These are phyloP conservation scores for Drosophila prosaltans DNA, from an alignment of 1,140 invertebrate genomes.

Conservation along the genomic window DNA sequence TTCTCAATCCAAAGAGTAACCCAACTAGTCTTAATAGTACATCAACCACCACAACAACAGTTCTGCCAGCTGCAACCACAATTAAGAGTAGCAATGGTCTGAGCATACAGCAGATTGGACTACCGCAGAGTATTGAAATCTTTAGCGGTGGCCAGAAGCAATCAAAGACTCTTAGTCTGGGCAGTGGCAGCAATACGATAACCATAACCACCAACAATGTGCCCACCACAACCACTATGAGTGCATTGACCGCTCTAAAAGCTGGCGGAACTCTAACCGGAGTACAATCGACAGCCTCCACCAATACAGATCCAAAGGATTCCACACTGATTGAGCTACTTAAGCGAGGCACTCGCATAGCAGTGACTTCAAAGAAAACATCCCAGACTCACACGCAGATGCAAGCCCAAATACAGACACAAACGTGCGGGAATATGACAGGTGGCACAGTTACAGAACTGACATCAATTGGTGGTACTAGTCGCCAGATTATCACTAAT, in stretches of 20 bases:
- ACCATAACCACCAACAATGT: slow-evolving; percentile 76
- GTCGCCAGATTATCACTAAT: slow-evolving; percentile 76
- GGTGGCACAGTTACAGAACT: slow-evolving; percentile 36
- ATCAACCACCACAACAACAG: slow-evolving; percentile 65
- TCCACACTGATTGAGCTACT: slow-evolving; percentile 86
- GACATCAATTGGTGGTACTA: slow-evolving; percentile 44
- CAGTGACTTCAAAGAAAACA: slow-evolving; percentile 84
- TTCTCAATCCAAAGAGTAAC: slow-evolving; percentile 73
- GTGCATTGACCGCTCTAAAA: slow-evolving; percentile 61
- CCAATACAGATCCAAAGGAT: slow-evolving; percentile 83
- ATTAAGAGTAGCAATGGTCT: slow-evolving; percentile 72
- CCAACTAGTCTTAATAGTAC: slow-evolving; percentile 25
- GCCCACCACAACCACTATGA: slow-evolving; percentile 72
- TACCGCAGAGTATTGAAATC: slow-evolving; percentile 79
- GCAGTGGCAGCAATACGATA: slow-evolving; percentile 68
- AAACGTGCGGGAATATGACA: slow-evolving; percentile 34
- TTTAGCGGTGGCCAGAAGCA: slow-evolving; percentile 69
- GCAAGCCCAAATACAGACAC: slow-evolving; percentile 42
- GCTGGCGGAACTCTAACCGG: slow-evolving; percentile 47
- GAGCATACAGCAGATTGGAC: slow-evolving; percentile 72
- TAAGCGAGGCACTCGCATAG: slow-evolving; percentile 88
- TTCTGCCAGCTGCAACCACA: slow-evolving; percentile 66
- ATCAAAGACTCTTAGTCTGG: slow-evolving; percentile 59
- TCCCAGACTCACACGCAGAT: slow-evolving; percentile 1
- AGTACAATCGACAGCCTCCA: slow-evolving; percentile 35